A percentile compares a stretch with the other conserved stretches of the same genome.
phyloP scores from a whole-genome alignment of 2,888 invertebrate genomes.

The Tachina fera region DNA sequence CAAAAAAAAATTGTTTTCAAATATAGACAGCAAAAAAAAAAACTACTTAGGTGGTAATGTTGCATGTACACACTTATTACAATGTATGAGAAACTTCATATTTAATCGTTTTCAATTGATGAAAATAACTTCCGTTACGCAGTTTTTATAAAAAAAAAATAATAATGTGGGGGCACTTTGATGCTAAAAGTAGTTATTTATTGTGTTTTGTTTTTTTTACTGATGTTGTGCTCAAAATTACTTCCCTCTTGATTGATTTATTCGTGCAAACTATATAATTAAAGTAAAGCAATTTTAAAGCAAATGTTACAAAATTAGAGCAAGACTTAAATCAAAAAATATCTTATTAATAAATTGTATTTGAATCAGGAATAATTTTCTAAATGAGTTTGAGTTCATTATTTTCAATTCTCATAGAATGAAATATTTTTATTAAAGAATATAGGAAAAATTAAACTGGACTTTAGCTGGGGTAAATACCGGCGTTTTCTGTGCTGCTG shows the following conservation, averaged over 20 bases:
- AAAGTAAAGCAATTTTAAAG: not conserved
- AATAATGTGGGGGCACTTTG: not conserved
- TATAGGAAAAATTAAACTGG: too few species aligned
- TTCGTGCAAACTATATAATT: not conserved
- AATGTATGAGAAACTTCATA: constrained; percentile 54
- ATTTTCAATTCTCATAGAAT: too few species aligned
- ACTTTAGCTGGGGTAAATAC: too few species aligned
- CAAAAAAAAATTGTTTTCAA: not conserved
- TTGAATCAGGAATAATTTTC: too few species aligned
- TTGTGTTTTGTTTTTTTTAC: not conserved
- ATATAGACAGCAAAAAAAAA: constrained; percentile 27
- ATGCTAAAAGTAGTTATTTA: not conserved
- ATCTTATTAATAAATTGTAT: too few species aligned
- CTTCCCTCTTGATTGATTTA: not conserved
- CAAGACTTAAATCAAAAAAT: too few species aligned
- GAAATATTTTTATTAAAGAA: too few species aligned
- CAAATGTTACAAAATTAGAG: too few species aligned
- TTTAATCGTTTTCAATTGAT: constrained; percentile 46
- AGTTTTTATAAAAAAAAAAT: not conserved
- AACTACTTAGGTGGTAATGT: constrained; percentile 55
- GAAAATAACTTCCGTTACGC: constrained; percentile 61
- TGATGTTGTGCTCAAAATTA: not conserved
- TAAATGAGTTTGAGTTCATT: too few species aligned
- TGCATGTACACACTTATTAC: not conserved
- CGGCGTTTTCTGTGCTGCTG: too few species aligned